Conservation (phyloP, 2,888 invertebrate species). For the Acleris holmiana region DNA sequence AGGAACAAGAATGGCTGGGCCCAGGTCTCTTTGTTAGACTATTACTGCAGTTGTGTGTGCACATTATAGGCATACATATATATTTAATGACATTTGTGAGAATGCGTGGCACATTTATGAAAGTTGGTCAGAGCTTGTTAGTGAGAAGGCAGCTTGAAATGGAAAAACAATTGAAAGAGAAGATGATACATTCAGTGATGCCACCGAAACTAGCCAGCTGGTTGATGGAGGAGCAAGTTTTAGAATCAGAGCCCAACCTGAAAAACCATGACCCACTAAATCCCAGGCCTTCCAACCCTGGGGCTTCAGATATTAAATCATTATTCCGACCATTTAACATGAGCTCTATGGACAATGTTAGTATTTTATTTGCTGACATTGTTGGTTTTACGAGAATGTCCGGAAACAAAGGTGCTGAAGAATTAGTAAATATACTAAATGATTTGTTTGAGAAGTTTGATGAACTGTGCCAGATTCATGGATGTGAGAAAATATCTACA, state of each 20-base stretch:
- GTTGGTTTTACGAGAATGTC: constrained; percentile 99
- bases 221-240: constrained; percentile 90
- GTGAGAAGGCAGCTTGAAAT: constrained; percentile 95
- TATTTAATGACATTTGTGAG: constrained; percentile 96
- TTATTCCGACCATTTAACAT: constrained; percentile 98
- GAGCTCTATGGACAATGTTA: constrained; percentile 98
- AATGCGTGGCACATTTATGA: constrained; percentile 98
- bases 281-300: constrained; percentile 81
- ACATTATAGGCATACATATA: constrained; percentile 96
- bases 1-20: constrained; percentile 79
- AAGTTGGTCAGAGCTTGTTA: constrained; percentile 96
- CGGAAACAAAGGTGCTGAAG: constrained; percentile 97
- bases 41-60: constrained; percentile 94
- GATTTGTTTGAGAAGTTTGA: constrained; percentile 98
- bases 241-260: constrained; percentile 83
- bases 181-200: constrained; percentile 99
- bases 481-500: constrained; percentile 98
- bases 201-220: constrained; percentile 96
- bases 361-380: constrained; percentile 98
- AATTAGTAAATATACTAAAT: constrained; percentile 96
- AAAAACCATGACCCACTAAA: constrained; percentile 72
- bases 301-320: constrained; percentile 89
- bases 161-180: constrained; percentile 97
- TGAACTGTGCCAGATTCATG: constrained; percentile 92
- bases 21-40: constrained; percentile 88